Base-by-base conservation (phyloP, 1,140 invertebrate species). In the Lanistes nyassanus region DNA sequence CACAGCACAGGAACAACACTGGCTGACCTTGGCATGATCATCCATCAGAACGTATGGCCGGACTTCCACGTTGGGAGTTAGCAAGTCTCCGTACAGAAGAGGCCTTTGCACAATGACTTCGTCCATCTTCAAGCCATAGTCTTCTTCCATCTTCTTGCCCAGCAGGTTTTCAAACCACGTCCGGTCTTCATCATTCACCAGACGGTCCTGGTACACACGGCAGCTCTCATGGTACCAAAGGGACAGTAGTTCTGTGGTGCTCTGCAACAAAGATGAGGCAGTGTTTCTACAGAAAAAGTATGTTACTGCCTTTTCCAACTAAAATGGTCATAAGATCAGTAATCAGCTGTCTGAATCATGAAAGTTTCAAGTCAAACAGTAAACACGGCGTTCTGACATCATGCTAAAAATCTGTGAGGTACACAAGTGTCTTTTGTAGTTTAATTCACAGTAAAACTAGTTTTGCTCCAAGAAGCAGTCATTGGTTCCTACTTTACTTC, bases 21-120 rank as follows among this genome's bases (percentile, higher is more conserved):
- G 26, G 37, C 58, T 70, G 77, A 89, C 88, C 80, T 89, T 87
- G 16, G 79, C 80, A 76, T 89, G 85, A 76, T 90, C 88, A 23
- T 76, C 79, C 26, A 90, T 86, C 70, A 89, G 85, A 21, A 80
- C 67, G 76, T 90, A 90, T 5, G 81, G 79, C 70, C 85, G 85
- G 73, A 82, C 83, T 65, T 88, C 88, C 5, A 82, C 79, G 65
- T 74, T 81, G 42, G 75, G 53, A 16, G 85, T 77, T 77, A 89
- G 80, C 72, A 89, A 88, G 74, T 90, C 89, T 21, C 86, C 88
- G 80, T 84, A 90, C 13, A 90, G 93, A 90, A 90, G 68, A 9
- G 88, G 85, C n/a, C 85, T 80, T 62, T 75, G 76, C n/a, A 76
- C 79, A n/a, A 89, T 77, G 7, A 90, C 89, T 26, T 89, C 86